These are phyloP conservation scores for Triplophysa siluroides DNA, from an alignment of 2,113 vertebrate genomes.

Conservation along the genomic window DNA sequence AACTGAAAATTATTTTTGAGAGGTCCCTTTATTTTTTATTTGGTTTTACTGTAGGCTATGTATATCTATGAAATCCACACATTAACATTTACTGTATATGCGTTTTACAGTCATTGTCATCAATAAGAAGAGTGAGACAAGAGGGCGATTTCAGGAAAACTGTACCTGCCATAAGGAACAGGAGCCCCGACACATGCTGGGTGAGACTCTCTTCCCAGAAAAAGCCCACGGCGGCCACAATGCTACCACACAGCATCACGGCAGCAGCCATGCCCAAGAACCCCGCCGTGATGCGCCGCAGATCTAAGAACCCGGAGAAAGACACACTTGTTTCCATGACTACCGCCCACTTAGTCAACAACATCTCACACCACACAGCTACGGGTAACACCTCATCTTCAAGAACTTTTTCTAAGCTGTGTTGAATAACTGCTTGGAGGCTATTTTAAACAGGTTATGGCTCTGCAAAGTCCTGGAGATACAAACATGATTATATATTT, in stretches of 20 bases:
- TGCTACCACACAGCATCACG: conserved; percentile 79
- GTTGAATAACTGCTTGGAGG: background rate
- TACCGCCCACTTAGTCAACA: conserved; percentile 52
- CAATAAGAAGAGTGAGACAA: too few relatives aligned
- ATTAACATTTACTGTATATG: background rate
- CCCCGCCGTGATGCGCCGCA: conserved; percentile 79
- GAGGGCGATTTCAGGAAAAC: background rate
- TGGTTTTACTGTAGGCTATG: too few relatives aligned
- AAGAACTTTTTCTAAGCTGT: conserved; percentile 26
- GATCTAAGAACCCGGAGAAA: conserved; percentile 66
- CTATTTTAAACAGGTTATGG: background rate
- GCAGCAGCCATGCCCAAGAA: conserved; percentile 85
- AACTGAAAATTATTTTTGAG: too few relatives aligned
- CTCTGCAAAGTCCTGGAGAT: background rate
- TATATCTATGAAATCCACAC: too few relatives aligned
- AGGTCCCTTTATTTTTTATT: too few relatives aligned
- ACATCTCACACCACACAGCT: conserved; percentile 18
- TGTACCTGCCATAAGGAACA: conserved; percentile 87
- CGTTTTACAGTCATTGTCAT: background rate
- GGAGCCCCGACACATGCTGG: conserved; percentile 81
- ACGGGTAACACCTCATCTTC: conserved; percentile 40
- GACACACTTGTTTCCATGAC: conserved; percentile 55
- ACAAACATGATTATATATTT: background rate
- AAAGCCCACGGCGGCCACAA: conserved; percentile 79
- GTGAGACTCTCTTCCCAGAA: conserved; percentile 87